Conservation (phyloP, 2,888 invertebrate genomes). For the Tuberolachnus salignus region DNA sequence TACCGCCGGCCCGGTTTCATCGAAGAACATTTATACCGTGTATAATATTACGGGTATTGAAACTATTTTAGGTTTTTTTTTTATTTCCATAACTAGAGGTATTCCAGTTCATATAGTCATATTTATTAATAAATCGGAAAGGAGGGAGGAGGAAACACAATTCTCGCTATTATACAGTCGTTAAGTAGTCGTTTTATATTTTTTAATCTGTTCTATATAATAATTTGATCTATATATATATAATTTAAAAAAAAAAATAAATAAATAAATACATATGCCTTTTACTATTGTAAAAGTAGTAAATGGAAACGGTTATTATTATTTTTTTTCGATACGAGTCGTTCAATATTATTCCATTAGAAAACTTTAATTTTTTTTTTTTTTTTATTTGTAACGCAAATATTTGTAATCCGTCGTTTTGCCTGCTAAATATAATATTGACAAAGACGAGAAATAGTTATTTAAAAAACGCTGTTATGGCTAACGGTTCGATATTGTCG, state of each 20-base stretch:
- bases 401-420: constrained; percentile 22
- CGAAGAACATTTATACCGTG: too few species aligned
- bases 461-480: background rate
- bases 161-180: too few species aligned
- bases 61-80: too few species aligned
- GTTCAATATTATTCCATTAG: constrained; percentile 39
- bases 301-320: background rate
- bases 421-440: constrained; percentile 26
- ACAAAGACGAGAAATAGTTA: constrained; percentile 11
- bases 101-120: too few species aligned
- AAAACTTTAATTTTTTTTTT: constrained; percentile 41
- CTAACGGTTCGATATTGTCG: background rate
- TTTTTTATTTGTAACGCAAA: constrained; percentile 27
- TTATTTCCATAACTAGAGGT: too few species aligned
- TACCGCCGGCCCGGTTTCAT: too few species aligned
- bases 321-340: background rate
- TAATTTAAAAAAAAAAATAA: background rate
- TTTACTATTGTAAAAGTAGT: background rate
- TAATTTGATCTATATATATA: too few species aligned
- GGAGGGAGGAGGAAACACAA: too few species aligned
- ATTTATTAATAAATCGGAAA: too few species aligned
- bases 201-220: too few species aligned
- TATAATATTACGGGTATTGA: too few species aligned
- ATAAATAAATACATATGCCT: background rate
- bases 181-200: too few species aligned